These are phyloP conservation scores for Apistogramma diplotaenia DNA, from an alignment of 2,113 vertebrate species.

Conservation along the genomic window DNA sequence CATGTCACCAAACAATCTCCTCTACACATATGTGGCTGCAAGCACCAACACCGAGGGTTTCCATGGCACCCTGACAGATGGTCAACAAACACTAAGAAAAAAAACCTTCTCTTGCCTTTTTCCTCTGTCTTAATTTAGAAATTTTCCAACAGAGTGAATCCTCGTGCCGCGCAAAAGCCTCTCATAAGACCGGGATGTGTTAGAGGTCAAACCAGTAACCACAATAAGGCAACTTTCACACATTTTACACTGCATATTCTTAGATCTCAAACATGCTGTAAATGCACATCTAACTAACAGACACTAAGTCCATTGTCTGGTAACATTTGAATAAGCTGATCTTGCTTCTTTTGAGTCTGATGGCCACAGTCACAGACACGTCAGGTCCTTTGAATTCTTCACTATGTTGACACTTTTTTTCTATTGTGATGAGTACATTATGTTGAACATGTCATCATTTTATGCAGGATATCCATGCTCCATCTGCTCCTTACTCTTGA, in stretches of 20 bases:
- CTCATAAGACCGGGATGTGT: neutral
- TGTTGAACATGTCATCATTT: neutral
- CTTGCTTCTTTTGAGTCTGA: neutral
- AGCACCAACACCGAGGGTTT: constrained; percentile 44
- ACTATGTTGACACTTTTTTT: neutral
- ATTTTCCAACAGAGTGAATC: constrained; percentile 49
- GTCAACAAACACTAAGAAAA: constrained; percentile 57
- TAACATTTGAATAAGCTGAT: neutral
- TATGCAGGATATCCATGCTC: neutral
- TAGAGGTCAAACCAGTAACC: neutral
- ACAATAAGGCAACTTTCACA: neutral
- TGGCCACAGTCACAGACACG: neutral
- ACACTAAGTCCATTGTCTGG: neutral
- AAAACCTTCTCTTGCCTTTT: constrained; percentile 18
- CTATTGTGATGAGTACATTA: neutral
- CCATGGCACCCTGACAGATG: constrained; percentile 54
- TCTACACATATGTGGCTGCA: constrained; percentile 11
- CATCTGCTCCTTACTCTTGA: neutral
- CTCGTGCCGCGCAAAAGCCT: neutral
- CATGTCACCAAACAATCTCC: constrained; percentile 15
- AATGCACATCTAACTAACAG: neutral
- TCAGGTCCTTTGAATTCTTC: neutral
- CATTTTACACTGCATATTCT: neutral
- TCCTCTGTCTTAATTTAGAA: constrained; percentile 56
- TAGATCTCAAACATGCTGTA: neutral